phyloP scores from a whole-genome alignment of 1,140 invertebrate genomes.

The Charaxes varanes region DNA sequence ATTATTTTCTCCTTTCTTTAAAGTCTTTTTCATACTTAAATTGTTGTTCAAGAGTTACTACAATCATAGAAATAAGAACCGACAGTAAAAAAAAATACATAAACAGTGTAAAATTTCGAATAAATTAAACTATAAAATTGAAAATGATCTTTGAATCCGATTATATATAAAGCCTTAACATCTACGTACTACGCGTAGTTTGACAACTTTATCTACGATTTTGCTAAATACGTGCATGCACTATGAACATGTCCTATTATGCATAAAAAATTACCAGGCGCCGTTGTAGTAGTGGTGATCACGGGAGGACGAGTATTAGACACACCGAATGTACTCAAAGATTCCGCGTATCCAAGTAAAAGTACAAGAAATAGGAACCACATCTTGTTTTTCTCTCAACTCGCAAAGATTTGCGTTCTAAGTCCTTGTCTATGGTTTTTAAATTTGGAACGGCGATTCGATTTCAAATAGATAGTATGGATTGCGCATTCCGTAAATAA shows the following conservation, averaged over 20 bases:
- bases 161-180: no score
- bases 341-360: constrained; percentile 60
- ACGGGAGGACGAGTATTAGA: constrained; percentile 71
- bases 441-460: constrained; percentile 14
- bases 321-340: constrained; percentile 81
- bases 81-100: no score
- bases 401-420: background rate
- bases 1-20: no score
- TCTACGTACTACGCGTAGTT: no score
- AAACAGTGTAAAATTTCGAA: no score
- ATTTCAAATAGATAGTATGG: background rate
- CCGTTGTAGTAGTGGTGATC: constrained; percentile 59
- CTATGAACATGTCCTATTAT: constrained; percentile 1
- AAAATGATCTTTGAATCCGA: no score
- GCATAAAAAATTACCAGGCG: constrained; percentile 66
- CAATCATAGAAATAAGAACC: no score
- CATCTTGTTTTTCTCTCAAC: constrained; percentile 11
- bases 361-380: constrained; percentile 25
- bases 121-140: no score
- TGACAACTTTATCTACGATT: no score
- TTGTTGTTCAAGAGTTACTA: no score
- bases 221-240: constrained; percentile 1
- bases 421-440: constrained; percentile 4
- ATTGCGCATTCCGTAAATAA: background rate
- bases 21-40: no score